phyloP scores from a whole-genome alignment of 2,113 vertebrate genomes.

The Nibea albiflora region DNA sequence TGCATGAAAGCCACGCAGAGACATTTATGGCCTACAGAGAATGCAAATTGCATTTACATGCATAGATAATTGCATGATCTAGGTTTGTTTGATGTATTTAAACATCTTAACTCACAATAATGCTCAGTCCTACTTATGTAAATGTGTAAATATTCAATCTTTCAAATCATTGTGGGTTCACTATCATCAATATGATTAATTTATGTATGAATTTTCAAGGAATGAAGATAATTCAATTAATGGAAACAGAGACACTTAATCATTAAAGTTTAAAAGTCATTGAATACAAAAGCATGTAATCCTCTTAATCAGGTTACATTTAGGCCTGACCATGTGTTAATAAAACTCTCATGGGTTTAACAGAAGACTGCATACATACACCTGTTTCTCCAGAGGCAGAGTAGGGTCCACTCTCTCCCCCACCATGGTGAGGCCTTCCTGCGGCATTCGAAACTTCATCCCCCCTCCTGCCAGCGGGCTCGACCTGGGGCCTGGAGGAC shows the following conservation, averaged over 20 bases:
- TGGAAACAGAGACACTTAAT: slow-evolving; percentile 9
- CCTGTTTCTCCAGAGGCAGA: slow-evolving; percentile 94
- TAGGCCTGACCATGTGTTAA: no score
- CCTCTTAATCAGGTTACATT: slow-evolving; percentile 10
- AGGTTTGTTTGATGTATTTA: slow-evolving; percentile 15
- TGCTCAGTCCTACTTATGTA: not conserved
- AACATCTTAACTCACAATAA: slow-evolving; percentile 19
- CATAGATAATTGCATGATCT: not conserved
- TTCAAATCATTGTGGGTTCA: not conserved
- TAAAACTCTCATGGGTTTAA: not conserved
- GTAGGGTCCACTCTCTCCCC: slow-evolving; percentile 95
- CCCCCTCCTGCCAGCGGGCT: slow-evolving; percentile 86
- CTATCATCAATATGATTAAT: not conserved
- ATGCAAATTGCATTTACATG: slow-evolving; percentile 24
- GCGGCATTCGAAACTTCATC: slow-evolving; percentile 90
- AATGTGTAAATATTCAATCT: not conserved
- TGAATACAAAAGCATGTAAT: slow-evolving; percentile 5
- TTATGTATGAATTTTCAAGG: not conserved
- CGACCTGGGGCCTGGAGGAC: slow-evolving; percentile 83
- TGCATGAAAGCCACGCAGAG: not conserved
- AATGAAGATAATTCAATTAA: slow-evolving; percentile 9
- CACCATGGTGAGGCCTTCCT: slow-evolving; percentile 84
- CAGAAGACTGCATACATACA: slow-evolving; percentile 85
- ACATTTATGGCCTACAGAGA: slow-evolving; percentile 6
- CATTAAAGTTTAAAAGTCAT: not conserved